These are phyloP conservation scores for Seriola quinqueradiata DNA, from an alignment of 2,113 vertebrate genomes.

Conservation along the genomic window DNA sequence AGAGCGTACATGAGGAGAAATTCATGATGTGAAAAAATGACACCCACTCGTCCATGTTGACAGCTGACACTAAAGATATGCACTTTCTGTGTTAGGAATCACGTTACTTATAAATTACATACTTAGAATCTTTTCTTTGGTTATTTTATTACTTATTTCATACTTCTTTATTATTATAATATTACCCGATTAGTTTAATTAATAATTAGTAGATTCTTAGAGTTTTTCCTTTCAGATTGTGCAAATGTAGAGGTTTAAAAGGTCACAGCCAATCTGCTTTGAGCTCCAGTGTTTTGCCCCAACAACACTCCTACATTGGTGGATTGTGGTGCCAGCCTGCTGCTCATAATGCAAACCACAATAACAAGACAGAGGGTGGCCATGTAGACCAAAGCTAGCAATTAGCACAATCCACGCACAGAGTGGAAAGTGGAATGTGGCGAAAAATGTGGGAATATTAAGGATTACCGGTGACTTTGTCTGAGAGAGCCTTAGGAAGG, in stretches of 20 bases:
- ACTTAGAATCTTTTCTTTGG: background rate
- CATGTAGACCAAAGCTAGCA: constrained; percentile 19
- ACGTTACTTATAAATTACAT: background rate
- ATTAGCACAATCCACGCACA: constrained; percentile 34
- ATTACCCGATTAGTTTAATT: background rate
- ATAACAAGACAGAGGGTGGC: constrained; percentile 32
- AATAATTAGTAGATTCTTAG: background rate
- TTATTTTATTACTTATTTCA: no score
- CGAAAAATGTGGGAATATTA: constrained; percentile 47
- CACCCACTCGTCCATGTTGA: background rate
- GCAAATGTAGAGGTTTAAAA: background rate
- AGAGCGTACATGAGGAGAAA: background rate
- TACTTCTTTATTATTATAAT: no score
- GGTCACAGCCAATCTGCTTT: constrained; percentile 10
- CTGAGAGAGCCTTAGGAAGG: constrained; percentile 22
- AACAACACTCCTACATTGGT: background rate
- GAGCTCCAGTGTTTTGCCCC: background rate
- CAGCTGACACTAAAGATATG: background rate
- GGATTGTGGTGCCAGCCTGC: background rate
- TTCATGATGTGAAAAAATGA: background rate
- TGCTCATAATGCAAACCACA: constrained; percentile 15
- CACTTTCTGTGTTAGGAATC: background rate
- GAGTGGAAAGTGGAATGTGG: constrained; percentile 44
- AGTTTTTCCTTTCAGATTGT: background rate
- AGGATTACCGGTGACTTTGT: constrained; percentile 39